Percentiles rank a stretch among this genome's conserved stretches.
These are phyloP conservation scores for Colinus virginianus DNA, from an alignment of 2,113 vertebrate genomes.

Conservation along the genomic window DNA sequence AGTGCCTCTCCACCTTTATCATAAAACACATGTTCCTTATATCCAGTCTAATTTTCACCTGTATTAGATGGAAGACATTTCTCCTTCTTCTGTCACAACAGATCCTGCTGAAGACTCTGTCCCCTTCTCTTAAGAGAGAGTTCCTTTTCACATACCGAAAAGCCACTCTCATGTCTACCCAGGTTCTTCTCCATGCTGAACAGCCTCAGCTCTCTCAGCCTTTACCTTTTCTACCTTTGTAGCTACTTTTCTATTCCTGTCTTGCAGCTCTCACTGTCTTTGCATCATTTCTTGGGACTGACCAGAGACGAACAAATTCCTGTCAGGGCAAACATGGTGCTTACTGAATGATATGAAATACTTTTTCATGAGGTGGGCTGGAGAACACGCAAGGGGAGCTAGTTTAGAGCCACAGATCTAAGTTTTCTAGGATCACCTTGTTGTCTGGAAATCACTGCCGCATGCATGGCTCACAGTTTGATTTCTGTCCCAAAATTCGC, in stretches of 20 bases:
- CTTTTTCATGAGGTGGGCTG: neutral
- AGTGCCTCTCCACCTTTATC: too few species aligned
- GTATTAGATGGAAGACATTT: too few species aligned
- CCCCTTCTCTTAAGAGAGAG: too few species aligned
- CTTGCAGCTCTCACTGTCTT: conserved; percentile 19
- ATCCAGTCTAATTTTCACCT: too few species aligned
- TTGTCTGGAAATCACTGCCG: neutral
- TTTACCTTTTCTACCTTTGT: neutral
- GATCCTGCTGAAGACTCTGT: too few species aligned
- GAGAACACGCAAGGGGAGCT: neutral
- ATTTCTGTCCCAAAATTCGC: neutral
- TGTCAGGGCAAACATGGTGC: neutral
- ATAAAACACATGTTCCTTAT: too few species aligned
- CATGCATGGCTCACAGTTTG: neutral
- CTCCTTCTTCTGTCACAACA: too few species aligned
- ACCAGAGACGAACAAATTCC: neutral
- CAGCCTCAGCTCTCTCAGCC: too few species aligned
- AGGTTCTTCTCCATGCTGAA: too few species aligned
- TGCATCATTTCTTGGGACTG: neutral
- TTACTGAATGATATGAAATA: neutral
- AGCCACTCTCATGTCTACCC: too few species aligned
- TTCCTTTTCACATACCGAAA: too few species aligned
- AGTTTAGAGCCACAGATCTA: neutral
- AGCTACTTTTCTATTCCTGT: neutral
- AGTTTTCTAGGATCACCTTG: neutral